These are phyloP conservation scores for Anisognathus igniventris DNA, from an alignment of 2,797 vertebrate species.

Conservation along the genomic window DNA sequence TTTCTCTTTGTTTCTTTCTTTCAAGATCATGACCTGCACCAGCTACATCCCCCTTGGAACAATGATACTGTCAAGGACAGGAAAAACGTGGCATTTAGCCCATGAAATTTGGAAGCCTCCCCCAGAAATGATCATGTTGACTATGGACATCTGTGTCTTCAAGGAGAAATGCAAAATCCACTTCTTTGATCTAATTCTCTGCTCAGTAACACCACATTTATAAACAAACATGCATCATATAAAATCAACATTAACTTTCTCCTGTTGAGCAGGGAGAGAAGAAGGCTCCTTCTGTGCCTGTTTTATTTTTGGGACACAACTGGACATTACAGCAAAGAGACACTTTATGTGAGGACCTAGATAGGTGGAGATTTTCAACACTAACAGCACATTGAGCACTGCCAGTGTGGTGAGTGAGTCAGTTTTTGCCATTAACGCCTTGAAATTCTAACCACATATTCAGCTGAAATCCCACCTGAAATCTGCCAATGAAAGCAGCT, in stretches of 20 bases:
- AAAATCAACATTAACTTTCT: slow-evolving; percentile 10
- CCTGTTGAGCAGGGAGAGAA: not conserved
- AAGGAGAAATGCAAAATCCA: slow-evolving; percentile 14
- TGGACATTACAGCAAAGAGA: not conserved
- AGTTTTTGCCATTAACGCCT: not conserved
- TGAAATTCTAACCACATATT: not conserved
- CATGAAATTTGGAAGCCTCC: not conserved
- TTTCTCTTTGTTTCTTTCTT: not conserved
- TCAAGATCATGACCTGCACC: not conserved
- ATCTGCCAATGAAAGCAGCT: not conserved
- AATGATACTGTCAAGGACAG: not conserved
- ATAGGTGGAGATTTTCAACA: not conserved
- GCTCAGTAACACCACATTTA: slow-evolving; percentile 10
- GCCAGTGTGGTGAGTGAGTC: not conserved
- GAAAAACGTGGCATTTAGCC: not conserved
- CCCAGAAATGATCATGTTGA: not conserved
- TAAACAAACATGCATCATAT: slow-evolving; percentile 1
- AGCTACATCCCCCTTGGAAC: not conserved
- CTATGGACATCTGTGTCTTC: not conserved
- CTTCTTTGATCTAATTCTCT: slow-evolving; percentile 1
- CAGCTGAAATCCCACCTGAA: not conserved
- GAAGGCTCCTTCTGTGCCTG: not conserved
- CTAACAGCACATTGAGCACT: not conserved
- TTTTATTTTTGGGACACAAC: slow-evolving; percentile 7
- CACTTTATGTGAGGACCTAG: not conserved